Evolutionary conservation across 1,140 invertebrate genomes (phyloP).

Genomic region (Drosophila eugracilis): DNA sequence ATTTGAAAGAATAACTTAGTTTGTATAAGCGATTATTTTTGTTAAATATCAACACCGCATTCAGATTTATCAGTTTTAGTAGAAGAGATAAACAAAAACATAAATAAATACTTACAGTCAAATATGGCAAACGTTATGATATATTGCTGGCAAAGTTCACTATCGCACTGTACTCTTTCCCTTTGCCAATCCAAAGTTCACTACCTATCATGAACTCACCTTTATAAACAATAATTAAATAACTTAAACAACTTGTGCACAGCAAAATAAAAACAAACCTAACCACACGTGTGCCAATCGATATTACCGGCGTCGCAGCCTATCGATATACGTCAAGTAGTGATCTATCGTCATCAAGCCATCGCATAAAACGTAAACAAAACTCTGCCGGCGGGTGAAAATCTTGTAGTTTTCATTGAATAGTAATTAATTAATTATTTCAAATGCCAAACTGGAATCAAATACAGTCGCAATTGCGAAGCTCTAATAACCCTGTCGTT

Average conservation of each 20-base stretch:
- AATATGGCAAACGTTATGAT: background rate
- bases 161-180: background rate
- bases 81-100: background rate
- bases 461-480: slow-evolving; percentile 95
- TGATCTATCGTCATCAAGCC: slow-evolving; percentile 17
- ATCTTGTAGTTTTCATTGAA: slow-evolving; percentile 6
- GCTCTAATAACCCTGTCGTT: slow-evolving; percentile 98
- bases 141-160: background rate
- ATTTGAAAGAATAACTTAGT: background rate
- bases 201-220: background rate
- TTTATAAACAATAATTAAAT: background rate
- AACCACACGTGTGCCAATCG: slow-evolving; percentile 8
- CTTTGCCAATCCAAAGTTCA: background rate
- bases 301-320: background rate
- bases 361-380: slow-evolving; percentile 70
- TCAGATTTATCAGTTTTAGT: background rate
- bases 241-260: background rate
- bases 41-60: background rate
- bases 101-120: background rate
- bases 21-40: background rate
- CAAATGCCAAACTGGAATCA: slow-evolving; percentile 95
- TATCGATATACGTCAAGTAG: slow-evolving; percentile 38
- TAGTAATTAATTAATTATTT: background rate
- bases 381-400: slow-evolving; percentile 23
- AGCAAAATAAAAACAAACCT: slow-evolving; percentile 11